Base-by-base conservation (phyloP, 2,113 vertebrate genomes). In the Etheostoma spectabile region DNA sequence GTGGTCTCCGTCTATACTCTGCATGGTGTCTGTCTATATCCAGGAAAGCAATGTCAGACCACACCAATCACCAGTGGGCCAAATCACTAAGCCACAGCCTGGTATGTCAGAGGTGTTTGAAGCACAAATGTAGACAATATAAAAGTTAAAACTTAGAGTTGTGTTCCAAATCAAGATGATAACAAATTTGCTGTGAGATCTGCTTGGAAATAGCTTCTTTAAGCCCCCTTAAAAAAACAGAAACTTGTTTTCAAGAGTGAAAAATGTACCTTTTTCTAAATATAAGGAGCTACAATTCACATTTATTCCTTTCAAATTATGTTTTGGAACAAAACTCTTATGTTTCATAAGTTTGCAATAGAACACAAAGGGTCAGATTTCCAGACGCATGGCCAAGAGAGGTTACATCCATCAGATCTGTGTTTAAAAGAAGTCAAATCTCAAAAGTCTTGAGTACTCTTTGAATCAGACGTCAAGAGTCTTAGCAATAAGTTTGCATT, bases 1-100 rank as follows among this genome's bases (percentile, higher is more conserved):
- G 70, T 88, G 87, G 82, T 89, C 82, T 84, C 87, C 75, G 87
- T 91, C 84, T 88, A 52, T 83, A 61, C 88, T 82, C 86, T 88
- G 90, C 73, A 86, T 67, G 68, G 80, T 79, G 79, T 92, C 77
- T 38, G 80, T 92, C 79, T 85, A 79, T 57, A 68, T 77, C 78
- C 84, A 66, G 76, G 72, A 92, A 83, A 16, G 18, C 79, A 79
- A 79, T 68, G 85, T 82, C 82, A 88, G 88, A 87, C 79, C 76
- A 82, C 91, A 87, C 80, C 80, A 84, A 88, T 71, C 69, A 79
- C 74, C 79, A 86, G 83, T 74, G 86, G 86, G 86, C 80, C 79
- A 72, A 81, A 76, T 61, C 56, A 71, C 68, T 6, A 24, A 74
- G 22, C 78, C 84, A 78, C 84, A 71, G 80, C 69, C 73, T 66